Conservation (phyloP, 1,140 invertebrate species). For the Anthonomus grandis region DNA sequence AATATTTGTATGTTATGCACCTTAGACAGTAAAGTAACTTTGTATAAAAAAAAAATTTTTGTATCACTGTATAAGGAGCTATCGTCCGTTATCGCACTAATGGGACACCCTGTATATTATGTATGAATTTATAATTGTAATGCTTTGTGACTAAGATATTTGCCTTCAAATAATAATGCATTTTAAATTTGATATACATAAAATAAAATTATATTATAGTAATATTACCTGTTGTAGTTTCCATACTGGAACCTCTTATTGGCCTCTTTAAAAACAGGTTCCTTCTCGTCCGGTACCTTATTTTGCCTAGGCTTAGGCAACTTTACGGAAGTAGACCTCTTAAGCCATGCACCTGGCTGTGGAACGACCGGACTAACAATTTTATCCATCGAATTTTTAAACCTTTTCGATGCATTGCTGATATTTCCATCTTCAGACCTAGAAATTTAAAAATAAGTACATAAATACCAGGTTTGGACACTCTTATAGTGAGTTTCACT, state of each 20-base stretch:
- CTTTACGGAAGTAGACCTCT: constrained; percentile 49
- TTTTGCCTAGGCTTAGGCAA: constrained; percentile 35
- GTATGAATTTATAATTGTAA: too few relatives aligned
- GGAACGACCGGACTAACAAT: constrained; percentile 91
- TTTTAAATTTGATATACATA: neutral
- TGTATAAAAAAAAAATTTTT: too few relatives aligned
- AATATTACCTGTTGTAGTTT: constrained; percentile 82
- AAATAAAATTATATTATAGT: too few relatives aligned
- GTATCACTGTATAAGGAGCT: too few relatives aligned
- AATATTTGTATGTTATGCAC: too few relatives aligned
- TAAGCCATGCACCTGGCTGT: constrained; percentile 76
- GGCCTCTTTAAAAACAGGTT: constrained; percentile 71
- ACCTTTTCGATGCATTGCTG: constrained; percentile 50
- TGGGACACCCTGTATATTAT: too few relatives aligned
- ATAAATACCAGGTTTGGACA: too few relatives aligned
- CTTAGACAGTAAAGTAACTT: too few relatives aligned
- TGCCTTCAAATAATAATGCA: too few relatives aligned
- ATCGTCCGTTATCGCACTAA: too few relatives aligned
- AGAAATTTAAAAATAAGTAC: neutral
- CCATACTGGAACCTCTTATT: constrained; percentile 85
- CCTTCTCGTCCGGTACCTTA: constrained; percentile 42
- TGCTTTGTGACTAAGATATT: too few relatives aligned
- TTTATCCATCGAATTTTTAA: constrained; percentile 73
- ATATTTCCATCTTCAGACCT: constrained; percentile 35
- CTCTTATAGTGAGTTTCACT: too few relatives aligned